These are phyloP conservation scores for Empis stercorea DNA, from an alignment of 2,888 invertebrate species.

Conservation along the genomic window DNA sequence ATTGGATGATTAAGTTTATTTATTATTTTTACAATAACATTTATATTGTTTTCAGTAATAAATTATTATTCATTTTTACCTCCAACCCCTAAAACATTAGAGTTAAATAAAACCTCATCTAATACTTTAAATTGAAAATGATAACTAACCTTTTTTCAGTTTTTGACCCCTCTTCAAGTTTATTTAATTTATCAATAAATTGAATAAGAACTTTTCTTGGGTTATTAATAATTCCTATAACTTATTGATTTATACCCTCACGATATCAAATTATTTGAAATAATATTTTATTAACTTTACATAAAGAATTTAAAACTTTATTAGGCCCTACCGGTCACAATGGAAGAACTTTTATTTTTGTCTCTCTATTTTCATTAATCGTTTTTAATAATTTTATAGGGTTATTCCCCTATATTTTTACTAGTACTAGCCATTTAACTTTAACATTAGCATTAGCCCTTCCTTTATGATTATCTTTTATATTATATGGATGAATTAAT, in stretches of 20 bases:
- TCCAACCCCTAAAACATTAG: conserved; percentile 23
- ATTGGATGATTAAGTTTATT: conserved; percentile 40
- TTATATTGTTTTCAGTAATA: conserved; percentile 41
- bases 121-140: conserved; percentile 43
- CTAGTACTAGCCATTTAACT: conserved; percentile 49
- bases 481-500: conserved; percentile 51
- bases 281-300: conserved; percentile 36
- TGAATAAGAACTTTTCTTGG: conserved; percentile 43
- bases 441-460: conserved; percentile 46
- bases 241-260: conserved; percentile 43
- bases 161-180: conserved; percentile 48
- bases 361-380: conserved; percentile 45
- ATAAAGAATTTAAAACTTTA: conserved; percentile 47
- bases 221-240: conserved; percentile 39
- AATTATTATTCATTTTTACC: conserved; percentile 40
- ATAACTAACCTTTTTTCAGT: conserved; percentile 55
- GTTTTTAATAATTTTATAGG: conserved; percentile 56
- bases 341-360: conserved; percentile 44
- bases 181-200: conserved; percentile 42
- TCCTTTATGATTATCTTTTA: conserved; percentile 50
- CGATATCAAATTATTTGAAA: conserved; percentile 41
- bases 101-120: conserved; percentile 20
- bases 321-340: conserved; percentile 36
- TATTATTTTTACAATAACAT: conserved; percentile 32
- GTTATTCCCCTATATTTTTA: conserved; percentile 58